Conservation (phyloP, 2,113 vertebrate species). For the Pampusana beccarii region DNA sequence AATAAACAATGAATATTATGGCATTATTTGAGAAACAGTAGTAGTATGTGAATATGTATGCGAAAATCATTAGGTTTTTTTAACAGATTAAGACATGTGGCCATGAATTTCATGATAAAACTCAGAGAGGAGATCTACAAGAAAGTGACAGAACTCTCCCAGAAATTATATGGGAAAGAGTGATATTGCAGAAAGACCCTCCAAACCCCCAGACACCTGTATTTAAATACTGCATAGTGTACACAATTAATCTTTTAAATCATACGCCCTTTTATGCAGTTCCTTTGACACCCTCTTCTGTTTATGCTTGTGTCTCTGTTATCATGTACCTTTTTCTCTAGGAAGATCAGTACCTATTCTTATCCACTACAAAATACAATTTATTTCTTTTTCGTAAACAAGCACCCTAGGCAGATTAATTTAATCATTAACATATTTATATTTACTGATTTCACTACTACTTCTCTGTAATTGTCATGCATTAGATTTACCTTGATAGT, state of each 20-base stretch:
- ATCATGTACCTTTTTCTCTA: not conserved
- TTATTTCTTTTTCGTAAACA: not conserved
- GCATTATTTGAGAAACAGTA: not conserved
- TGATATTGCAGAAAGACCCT: not conserved
- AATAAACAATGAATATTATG: not conserved
- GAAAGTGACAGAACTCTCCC: not conserved
- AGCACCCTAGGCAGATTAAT: not conserved
- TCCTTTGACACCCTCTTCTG: not conserved
- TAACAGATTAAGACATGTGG: not conserved
- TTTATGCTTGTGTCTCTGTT: not conserved
- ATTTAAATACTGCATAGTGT: not conserved
- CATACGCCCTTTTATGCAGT: not conserved
- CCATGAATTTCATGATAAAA: not conserved
- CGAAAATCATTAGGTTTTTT: not conserved
- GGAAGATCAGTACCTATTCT: not conserved
- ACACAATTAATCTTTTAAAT: not conserved
- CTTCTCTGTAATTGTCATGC: not conserved
- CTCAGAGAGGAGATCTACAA: not conserved
- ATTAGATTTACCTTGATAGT: not conserved
- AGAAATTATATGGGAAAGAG: not conserved
- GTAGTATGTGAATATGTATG: not conserved
- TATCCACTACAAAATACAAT: not conserved
- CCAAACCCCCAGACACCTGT: not conserved
- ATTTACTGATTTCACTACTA: not conserved
- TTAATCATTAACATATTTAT: not conserved